A percentile compares a stretch with the other conserved stretches of the same genome.
phyloP scores from a whole-genome alignment of 2,888 invertebrate species.

The Piscicola geometra region DNA sequence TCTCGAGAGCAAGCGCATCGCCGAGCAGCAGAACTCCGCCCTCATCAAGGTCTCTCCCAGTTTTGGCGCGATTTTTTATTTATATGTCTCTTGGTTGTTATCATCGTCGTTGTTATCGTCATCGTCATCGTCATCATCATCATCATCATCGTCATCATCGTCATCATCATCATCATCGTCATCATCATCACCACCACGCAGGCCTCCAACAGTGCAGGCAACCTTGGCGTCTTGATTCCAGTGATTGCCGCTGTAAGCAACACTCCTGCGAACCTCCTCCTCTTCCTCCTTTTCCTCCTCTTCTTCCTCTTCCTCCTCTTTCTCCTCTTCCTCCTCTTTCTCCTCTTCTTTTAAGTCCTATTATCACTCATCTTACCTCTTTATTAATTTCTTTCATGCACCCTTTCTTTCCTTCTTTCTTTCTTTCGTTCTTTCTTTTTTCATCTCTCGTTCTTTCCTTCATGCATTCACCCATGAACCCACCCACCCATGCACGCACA shows the following conservation, averaged over 20 bases:
- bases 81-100: background rate
- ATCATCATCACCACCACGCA: constrained; percentile 60
- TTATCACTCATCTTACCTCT: background rate
- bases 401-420: background rate
- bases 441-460: background rate
- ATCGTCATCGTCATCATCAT: background rate
- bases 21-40: constrained; percentile 79
- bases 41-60: constrained; percentile 59
- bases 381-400: background rate
- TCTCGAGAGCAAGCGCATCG: constrained; percentile 88
- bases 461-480: background rate
- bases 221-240: constrained; percentile 92
- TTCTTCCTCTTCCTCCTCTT: background rate
- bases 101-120: no score
- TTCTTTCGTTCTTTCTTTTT: no score
- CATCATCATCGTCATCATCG: background rate
- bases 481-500: background rate
- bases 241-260: constrained; percentile 76
- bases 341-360: no score
- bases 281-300: background rate
- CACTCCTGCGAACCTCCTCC: background rate
- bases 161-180: background rate
- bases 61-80: background rate
- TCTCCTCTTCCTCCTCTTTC: no score
- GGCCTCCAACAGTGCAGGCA: constrained; percentile 92